phyloP scores from a whole-genome alignment of 2,797 vertebrate species.

The Gobio occitaniae region DNA sequence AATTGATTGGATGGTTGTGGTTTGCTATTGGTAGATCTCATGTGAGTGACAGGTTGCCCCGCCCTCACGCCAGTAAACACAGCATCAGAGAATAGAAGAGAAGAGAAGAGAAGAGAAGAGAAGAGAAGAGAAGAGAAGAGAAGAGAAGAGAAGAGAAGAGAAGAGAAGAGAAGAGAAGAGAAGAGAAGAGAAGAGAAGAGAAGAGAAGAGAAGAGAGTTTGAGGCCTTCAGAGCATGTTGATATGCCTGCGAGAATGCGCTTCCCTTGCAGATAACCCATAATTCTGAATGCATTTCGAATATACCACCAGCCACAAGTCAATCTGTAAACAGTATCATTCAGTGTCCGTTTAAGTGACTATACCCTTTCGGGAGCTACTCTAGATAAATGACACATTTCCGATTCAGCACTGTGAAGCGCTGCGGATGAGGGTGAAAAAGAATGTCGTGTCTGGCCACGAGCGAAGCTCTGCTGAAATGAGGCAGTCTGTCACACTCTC shows the following conservation, averaged over 20 bases:
- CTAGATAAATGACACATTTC: conserved; percentile 46
- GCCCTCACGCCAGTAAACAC: neutral
- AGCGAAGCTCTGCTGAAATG: conserved; percentile 37
- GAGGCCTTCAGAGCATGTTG: neutral
- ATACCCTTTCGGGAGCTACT: neutral
- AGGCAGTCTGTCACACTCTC: conserved; percentile 25
- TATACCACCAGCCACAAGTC: neutral
- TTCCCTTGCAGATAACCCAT: conserved; percentile 1
- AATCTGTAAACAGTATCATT: conserved; percentile 16
- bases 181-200: no score
- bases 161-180: no score
- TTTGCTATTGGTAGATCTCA: neutral
- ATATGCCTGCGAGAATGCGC: neutral
- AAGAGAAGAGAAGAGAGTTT: no score
- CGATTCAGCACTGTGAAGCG: conserved; percentile 40
- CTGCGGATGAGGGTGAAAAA: conserved; percentile 6
- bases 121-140: no score
- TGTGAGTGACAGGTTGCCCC: neutral
- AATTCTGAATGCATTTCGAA: neutral
- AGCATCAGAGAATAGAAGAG: no score
- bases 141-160: no score
- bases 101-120: no score
- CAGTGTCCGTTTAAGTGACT: conserved; percentile 25
- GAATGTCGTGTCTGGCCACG: conserved; percentile 3
- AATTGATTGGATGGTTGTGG: neutral